A percentile compares a stretch with the other conserved stretches of the same genome.
Conservation (phyloP, 2,888 invertebrate genomes). For the Emesis furor region DNA sequence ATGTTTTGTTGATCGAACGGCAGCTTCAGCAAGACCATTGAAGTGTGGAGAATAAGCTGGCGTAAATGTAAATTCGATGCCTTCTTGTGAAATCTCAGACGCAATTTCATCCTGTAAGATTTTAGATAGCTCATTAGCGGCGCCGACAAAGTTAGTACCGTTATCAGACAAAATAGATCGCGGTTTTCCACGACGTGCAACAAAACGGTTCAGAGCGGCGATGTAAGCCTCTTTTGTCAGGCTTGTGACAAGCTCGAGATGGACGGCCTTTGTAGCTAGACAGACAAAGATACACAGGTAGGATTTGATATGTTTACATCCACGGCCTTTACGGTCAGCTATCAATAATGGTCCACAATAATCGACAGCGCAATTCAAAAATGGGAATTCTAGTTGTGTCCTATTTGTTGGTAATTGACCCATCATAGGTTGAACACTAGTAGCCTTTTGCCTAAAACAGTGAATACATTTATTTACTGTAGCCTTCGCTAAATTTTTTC, state of each 20-base stretch:
- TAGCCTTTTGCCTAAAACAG: conserved; percentile 33
- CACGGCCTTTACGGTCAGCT: conserved; percentile 61
- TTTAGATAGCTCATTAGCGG: conserved; percentile 35
- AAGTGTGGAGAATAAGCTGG: conserved; percentile 58
- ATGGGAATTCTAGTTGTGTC: conserved; percentile 30
- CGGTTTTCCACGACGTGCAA: conserved; percentile 45
- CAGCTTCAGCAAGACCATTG: conserved; percentile 59
- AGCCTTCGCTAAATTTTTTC: conserved; percentile 41
- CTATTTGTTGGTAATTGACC: conserved; percentile 26
- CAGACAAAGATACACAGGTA: conserved; percentile 71
- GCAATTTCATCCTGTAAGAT: conserved; percentile 12
- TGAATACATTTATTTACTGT: conserved; percentile 13
- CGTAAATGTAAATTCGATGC: conserved; percentile 55
- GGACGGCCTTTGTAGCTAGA: conserved; percentile 50
- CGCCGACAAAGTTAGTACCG: conserved; percentile 37
- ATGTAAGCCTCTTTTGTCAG: conserved; percentile 35
- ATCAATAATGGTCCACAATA: conserved; percentile 59
- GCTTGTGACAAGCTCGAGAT: conserved; percentile 53
- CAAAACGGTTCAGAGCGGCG: conserved; percentile 45
- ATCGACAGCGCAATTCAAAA: conserved; percentile 32
- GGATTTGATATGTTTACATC: conserved; percentile 63
- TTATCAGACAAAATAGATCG: conserved; percentile 44
- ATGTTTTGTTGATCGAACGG: conserved; percentile 41
- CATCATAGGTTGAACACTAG: conserved; percentile 37
- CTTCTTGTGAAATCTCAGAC: neutral